Evolutionary conservation across 2,113 vertebrate species (phyloP).

Genomic region (Piliocolobus tephrosceles): DNA sequence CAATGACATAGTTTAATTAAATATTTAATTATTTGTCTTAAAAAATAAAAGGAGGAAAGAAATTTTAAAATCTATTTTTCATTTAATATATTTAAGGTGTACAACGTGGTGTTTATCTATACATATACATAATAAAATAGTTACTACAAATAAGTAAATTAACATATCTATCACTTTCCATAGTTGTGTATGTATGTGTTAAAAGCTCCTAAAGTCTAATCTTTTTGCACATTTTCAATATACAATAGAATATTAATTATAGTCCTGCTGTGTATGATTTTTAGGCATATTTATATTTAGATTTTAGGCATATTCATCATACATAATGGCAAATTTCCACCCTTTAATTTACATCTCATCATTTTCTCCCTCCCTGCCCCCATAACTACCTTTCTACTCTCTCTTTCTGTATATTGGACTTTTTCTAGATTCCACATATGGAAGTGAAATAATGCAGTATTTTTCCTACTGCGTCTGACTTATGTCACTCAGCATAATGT

Average conservation of each 20-base stretch:
- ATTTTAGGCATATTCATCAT: neutral
- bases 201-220: neutral
- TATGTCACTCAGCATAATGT: neutral
- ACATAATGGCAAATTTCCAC: neutral
- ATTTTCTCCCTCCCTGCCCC: neutral
- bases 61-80: no score
- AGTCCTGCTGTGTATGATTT: neutral
- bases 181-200: neutral
- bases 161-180: neutral
- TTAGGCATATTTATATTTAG: neutral
- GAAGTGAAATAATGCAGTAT: neutral
- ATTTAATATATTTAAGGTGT: neutral
- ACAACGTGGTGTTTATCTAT: neutral
- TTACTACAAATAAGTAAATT: neutral
- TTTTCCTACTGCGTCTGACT: neutral
- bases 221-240: neutral
- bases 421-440: neutral
- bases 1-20: neutral
- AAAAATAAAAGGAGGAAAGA: neutral
- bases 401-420: neutral
- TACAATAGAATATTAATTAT: neutral
- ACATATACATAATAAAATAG: neutral
- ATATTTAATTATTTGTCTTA: neutral
- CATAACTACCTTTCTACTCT: neutral
- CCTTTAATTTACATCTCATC: neutral